These are phyloP conservation scores for Ranitomeya imitator DNA, from an alignment of 2,113 vertebrate species.

Conservation along the genomic window DNA sequence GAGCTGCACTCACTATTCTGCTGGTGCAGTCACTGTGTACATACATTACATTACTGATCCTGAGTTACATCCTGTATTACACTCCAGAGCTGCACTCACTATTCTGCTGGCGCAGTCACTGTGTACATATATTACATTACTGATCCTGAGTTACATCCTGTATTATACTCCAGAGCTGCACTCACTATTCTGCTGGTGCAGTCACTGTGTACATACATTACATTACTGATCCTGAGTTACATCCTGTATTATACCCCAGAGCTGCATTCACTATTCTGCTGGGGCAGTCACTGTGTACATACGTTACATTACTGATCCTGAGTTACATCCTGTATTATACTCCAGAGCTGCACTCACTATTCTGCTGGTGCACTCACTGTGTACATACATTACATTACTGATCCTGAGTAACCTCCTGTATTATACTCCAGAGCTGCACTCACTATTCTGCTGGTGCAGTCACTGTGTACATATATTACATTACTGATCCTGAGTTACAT, in stretches of 20 bases:
- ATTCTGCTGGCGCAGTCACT: background rate
- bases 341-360: background rate
- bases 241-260: background rate
- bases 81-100: background rate
- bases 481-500: background rate
- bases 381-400: background rate
- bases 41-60: constrained; percentile 4
- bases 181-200: too few relatives aligned
- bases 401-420: background rate
- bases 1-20: background rate
- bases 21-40: constrained; percentile 3
- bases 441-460: background rate
- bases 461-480: background rate
- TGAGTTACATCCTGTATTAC: background rate
- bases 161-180: background rate
- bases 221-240: background rate
- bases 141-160: background rate
- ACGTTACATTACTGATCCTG: background rate
- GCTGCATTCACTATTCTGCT: too few relatives aligned
- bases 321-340: background rate
- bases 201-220: background rate
- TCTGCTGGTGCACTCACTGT: background rate
- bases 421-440: background rate
- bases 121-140: background rate
- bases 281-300: too few relatives aligned